A percentile compares a stretch with the other conserved stretches of the same genome.
Evolutionary conservation across 2,797 vertebrate genomes (phyloP).

Genomic region (Falco concolor): DNA sequence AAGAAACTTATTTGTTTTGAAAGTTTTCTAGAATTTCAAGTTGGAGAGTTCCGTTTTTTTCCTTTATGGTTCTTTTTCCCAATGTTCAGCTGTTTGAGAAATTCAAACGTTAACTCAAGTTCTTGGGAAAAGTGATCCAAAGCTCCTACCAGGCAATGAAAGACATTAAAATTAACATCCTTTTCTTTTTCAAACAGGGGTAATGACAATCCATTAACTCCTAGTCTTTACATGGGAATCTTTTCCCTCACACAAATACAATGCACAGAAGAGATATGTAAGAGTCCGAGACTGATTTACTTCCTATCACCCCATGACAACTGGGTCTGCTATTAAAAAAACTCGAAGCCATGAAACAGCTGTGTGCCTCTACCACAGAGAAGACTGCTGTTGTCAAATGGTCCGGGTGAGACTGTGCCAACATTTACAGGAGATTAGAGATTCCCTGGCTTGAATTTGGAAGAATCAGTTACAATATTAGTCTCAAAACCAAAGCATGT

Average conservation of each 20-base stretch:
- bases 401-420: neutral
- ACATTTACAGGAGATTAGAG: neutral
- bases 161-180: neutral
- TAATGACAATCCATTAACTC: neutral
- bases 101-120: neutral
- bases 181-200: neutral
- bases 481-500: neutral
- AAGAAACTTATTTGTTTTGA: constrained; percentile 66
- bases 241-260: neutral
- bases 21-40: constrained; percentile 69
- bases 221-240: neutral
- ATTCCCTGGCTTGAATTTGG: neutral
- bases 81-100: neutral
- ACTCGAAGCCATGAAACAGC: neutral
- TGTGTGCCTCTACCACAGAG: neutral
- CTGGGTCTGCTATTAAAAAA: neutral
- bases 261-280: neutral
- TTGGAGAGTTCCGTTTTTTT: constrained; percentile 61
- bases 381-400: neutral
- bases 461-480: neutral
- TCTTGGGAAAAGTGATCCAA: constrained; percentile 1
- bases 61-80: constrained; percentile 27
- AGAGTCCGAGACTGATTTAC: neutral
- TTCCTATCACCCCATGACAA: neutral
- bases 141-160: neutral